Evolutionary conservation across 2,888 invertebrate genomes (phyloP).

Genomic region (Himalopsyche tibetana): DNA sequence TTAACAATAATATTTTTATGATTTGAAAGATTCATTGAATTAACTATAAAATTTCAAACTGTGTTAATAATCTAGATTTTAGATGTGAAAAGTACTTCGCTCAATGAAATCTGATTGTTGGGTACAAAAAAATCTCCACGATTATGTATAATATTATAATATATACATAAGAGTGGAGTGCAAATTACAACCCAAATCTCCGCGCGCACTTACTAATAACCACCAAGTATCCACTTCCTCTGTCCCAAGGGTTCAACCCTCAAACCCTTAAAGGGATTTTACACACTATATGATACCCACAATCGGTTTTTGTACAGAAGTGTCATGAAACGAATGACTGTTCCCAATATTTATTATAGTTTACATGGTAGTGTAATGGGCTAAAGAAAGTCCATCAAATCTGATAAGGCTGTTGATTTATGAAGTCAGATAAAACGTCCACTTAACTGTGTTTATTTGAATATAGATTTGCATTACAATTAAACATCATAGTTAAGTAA

Average conservation of each 20-base stretch:
- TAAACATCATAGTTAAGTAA: too few relatives aligned
- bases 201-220: constrained; percentile 11
- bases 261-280: background rate
- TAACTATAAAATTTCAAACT: too few relatives aligned
- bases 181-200: background rate
- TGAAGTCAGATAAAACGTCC: too few relatives aligned
- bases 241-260: constrained; percentile 15
- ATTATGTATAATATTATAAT: background rate
- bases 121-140: background rate
- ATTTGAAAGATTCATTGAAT: too few relatives aligned
- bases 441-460: too few relatives aligned
- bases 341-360: background rate
- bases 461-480: too few relatives aligned
- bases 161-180: background rate
- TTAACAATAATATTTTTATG: too few relatives aligned
- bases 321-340: background rate
- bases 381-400: too few relatives aligned
- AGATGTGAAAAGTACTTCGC: background rate
- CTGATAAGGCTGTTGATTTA: too few relatives aligned
- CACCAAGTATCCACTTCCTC: constrained; percentile 2
- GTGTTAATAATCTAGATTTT: too few relatives aligned
- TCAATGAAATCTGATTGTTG: background rate
- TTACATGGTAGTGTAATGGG: too few relatives aligned
- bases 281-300: constrained; percentile 16
- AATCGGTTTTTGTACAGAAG: background rate